phyloP scores from a whole-genome alignment of 2,888 invertebrate species.

The Dermolepida albohirtum region DNA sequence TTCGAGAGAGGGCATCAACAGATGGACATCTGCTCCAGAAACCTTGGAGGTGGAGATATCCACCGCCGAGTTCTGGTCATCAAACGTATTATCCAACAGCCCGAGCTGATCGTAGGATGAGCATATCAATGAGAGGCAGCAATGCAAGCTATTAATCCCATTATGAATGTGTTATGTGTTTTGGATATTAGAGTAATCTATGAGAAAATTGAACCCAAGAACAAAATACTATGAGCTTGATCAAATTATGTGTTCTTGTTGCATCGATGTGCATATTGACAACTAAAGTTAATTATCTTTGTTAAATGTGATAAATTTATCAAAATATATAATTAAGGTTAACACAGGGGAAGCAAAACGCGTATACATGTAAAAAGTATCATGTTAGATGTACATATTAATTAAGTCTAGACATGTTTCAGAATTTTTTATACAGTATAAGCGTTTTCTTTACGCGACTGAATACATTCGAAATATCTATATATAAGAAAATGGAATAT shows the following conservation, averaged over 20 bases:
- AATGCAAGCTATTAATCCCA: constrained; percentile 66
- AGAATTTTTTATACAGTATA: constrained; percentile 26
- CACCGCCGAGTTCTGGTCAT: constrained; percentile 63
- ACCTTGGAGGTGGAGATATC: constrained; percentile 71
- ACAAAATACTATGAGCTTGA: constrained; percentile 19
- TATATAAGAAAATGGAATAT: constrained; percentile 15
- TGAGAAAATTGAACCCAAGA: not conserved
- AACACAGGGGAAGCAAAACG: constrained; percentile 37
- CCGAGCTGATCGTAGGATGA: constrained; percentile 77
- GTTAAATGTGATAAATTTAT: constrained; percentile 35
- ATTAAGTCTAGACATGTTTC: not conserved
- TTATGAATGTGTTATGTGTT: constrained; percentile 40
- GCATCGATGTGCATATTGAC: constrained; percentile 27
- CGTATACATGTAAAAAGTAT: constrained; percentile 29
- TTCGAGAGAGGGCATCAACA: constrained; percentile 81
- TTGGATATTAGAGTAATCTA: too few species aligned
- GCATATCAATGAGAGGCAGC: constrained; percentile 80
- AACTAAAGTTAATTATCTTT: constrained; percentile 20
- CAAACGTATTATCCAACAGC: constrained; percentile 59
- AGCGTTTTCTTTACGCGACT: constrained; percentile 31
- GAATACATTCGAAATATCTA: constrained; percentile 23
- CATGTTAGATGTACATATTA: constrained; percentile 22
- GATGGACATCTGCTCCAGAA: constrained; percentile 74
- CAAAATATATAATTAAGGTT: constrained; percentile 19
- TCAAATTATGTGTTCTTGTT: constrained; percentile 25